These are phyloP conservation scores for Oophaga pumilio DNA, from an alignment of 2,113 vertebrate species.

Conservation along the genomic window DNA sequence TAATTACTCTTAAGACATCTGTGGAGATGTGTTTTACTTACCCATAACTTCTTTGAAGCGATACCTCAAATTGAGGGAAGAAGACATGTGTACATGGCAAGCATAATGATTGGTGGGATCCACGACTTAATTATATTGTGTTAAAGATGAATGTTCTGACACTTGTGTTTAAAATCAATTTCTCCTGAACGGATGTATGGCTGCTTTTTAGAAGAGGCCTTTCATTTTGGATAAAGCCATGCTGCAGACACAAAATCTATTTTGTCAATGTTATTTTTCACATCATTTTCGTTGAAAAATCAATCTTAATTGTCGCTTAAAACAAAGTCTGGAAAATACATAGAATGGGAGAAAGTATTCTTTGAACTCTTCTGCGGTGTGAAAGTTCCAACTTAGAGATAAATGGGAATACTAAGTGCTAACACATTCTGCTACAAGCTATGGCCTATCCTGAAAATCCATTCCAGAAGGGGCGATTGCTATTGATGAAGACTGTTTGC, in stretches of 20 bases:
- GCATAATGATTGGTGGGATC: conserved; percentile 15
- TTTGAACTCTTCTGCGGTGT: conserved; percentile 2
- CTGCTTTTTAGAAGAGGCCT: conserved; percentile 22
- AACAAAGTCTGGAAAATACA: conserved; percentile 7
- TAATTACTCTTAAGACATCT: background rate
- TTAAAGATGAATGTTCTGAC: conserved; percentile 39
- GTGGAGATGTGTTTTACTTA: background rate
- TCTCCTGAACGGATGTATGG: background rate
- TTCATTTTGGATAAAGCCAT: conserved; percentile 29
- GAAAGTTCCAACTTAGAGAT: conserved; percentile 1
- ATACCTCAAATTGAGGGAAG: conserved; percentile 17
- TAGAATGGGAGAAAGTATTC: conserved; percentile 7
- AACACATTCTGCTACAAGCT: conserved; percentile 26
- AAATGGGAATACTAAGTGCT: conserved; percentile 11
- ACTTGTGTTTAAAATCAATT: conserved; percentile 48
- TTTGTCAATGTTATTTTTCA: conserved; percentile 30
- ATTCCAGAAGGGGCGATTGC: background rate
- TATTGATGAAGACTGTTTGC: conserved; percentile 16
- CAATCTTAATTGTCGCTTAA: conserved; percentile 16
- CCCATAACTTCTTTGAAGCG: background rate
- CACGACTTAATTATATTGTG: conserved; percentile 36
- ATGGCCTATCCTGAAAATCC: background rate
- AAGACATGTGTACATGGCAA: background rate
- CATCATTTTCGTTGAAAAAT: conserved; percentile 30
- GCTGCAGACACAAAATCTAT: conserved; percentile 36